Evolutionary conservation across 2,797 vertebrate genomes (phyloP).

Genomic region (Sternotherus odoratus): DNA sequence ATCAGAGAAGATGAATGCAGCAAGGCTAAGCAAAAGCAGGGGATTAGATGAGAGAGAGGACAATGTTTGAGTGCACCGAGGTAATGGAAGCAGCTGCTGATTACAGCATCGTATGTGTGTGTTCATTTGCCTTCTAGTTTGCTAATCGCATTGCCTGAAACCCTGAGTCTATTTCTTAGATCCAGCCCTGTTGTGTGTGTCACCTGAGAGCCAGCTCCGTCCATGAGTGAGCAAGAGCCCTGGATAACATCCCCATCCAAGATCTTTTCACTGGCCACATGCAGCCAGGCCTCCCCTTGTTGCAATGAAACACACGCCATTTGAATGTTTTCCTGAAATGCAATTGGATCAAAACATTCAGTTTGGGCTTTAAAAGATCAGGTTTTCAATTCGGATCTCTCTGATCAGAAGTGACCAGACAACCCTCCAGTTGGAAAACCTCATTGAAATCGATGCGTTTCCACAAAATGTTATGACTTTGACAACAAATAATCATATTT

Average conservation of each 20-base stretch:
- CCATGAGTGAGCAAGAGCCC: too few relatives aligned
- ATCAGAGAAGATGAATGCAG: not conserved
- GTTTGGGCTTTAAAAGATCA: too few relatives aligned
- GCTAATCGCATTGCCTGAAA: not conserved
- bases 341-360: too few relatives aligned
- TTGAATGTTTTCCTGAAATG: too few relatives aligned
- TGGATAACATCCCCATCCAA: too few relatives aligned
- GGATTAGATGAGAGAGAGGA: not conserved
- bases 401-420: not conserved
- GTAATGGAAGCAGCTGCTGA: not conserved
- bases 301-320: too few relatives aligned
- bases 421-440: not conserved
- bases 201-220: too few relatives aligned
- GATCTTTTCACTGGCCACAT: too few relatives aligned
- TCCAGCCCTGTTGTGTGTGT: too few relatives aligned
- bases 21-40: not conserved
- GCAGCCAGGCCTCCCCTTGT: too few relatives aligned
- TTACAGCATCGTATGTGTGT: not conserved
- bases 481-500: accelerated
- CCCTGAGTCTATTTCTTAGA: not conserved
- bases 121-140: not conserved
- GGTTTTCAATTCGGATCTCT: too few relatives aligned
- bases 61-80: not conserved
- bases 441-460: not conserved
- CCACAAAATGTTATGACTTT: not conserved